phyloP scores from a whole-genome alignment of 2,888 invertebrate genomes.

The Xestoiulus laeticollis region DNA sequence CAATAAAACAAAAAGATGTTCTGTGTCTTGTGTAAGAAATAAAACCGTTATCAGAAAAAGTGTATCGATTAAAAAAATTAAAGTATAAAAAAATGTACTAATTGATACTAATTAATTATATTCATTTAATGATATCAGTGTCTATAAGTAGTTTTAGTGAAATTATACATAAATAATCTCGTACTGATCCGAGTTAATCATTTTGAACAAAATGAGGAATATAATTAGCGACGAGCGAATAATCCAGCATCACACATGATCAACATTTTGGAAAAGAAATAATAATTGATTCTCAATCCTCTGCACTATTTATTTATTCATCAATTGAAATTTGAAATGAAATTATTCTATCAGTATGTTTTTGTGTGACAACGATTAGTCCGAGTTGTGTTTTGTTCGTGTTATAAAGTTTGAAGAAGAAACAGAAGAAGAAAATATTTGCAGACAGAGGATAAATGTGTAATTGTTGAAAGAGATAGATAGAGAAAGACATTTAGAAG shows the following conservation, averaged over 20 bases:
- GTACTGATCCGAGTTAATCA: background rate
- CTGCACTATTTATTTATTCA: conserved; percentile 1
- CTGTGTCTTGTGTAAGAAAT: too few relatives aligned
- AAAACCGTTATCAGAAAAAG: too few relatives aligned
- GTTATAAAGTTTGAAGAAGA: conserved; percentile 4
- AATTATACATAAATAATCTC: conserved; percentile 13
- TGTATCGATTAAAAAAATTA: background rate
- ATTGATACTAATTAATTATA: background rate
- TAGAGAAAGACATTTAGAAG: background rate
- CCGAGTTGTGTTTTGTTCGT: background rate
- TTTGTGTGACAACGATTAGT: background rate
- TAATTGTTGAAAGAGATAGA: conserved; percentile 25
- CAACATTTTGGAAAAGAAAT: conserved; percentile 36
- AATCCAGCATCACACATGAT: conserved; percentile 6
- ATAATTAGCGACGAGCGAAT: conserved; percentile 1
- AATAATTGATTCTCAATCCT: conserved; percentile 30
- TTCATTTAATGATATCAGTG: conserved; percentile 44
- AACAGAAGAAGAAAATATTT: background rate
- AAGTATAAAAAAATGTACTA: conserved; percentile 9
- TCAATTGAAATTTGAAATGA: background rate
- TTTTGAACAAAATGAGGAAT: conserved; percentile 43
- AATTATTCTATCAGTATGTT: background rate
- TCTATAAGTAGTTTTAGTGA: background rate
- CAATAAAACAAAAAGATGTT: conserved; percentile 22
- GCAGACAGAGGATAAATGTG: background rate